A percentile compares a stretch with the other conserved stretches of the same genome.
phyloP scores from a whole-genome alignment of 2,888 invertebrate genomes.

The Leptodirus hochenwartii region DNA sequence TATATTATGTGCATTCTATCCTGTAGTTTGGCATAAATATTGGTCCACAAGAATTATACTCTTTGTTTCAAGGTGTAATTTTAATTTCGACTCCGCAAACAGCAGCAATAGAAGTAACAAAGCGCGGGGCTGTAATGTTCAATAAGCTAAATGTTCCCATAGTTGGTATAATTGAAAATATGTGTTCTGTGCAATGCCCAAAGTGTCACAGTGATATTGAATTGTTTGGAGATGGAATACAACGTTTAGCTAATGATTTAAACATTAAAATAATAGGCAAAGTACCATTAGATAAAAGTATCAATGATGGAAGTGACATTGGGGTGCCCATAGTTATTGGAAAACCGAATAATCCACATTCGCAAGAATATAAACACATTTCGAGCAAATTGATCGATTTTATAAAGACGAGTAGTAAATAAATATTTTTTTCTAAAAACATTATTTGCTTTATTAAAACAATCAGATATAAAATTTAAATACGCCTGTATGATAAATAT shows the following conservation, averaged over 20 bases:
- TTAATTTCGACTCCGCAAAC: constrained; percentile 86
- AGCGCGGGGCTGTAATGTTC: constrained; percentile 77
- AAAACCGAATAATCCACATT: constrained; percentile 38
- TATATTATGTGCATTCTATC: constrained; percentile 5
- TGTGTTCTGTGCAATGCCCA: constrained; percentile 63
- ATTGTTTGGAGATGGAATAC: constrained; percentile 53
- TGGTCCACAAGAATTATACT: not conserved
- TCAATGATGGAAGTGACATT: constrained; percentile 49
- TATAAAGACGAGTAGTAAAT: no score
- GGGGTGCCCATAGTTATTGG: constrained; percentile 60
- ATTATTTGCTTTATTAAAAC: no score
- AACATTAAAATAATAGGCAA: constrained; percentile 47
- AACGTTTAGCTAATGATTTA: constrained; percentile 41
- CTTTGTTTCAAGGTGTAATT: constrained; percentile 47
- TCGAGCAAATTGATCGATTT: no score
- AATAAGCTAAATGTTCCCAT: constrained; percentile 64
- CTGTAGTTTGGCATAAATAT: no score
- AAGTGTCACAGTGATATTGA: constrained; percentile 55
- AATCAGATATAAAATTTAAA: no score
- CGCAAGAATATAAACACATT: no score
- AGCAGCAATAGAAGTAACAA: constrained; percentile 71
- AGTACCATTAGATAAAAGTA: constrained; percentile 51
- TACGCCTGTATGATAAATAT: no score
- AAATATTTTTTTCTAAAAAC: no score
- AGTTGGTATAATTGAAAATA: constrained; percentile 81